Conservation (phyloP, 2,113 vertebrate species). For the Gadus macrocephalus region DNA sequence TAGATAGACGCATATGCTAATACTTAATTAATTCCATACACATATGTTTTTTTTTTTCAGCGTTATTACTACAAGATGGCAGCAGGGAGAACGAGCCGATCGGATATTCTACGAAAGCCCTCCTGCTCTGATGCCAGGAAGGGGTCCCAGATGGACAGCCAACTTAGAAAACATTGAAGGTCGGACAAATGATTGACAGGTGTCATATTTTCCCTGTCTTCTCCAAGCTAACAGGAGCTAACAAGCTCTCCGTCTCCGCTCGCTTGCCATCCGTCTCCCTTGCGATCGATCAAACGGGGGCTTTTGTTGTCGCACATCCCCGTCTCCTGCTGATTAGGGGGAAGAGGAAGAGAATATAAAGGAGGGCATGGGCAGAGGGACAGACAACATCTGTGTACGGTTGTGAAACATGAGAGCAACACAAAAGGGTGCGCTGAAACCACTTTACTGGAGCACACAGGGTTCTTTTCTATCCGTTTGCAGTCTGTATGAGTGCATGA, state of each 20-base stretch:
- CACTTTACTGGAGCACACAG: conserved; percentile 39
- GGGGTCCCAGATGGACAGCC: not conserved
- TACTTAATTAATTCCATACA: no score
- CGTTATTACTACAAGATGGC: no score
- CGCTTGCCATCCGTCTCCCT: conserved; percentile 12
- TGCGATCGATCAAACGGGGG: conserved; percentile 13
- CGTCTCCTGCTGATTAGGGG: no score
- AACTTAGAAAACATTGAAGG: conserved; percentile 12
- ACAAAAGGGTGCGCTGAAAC: conserved; percentile 45
- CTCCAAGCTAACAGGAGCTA: not conserved
- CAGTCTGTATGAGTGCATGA: conserved; percentile 11
- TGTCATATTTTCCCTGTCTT: conserved; percentile 15
- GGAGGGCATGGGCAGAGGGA: no score
- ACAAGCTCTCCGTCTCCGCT: not conserved
- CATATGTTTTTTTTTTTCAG: no score
- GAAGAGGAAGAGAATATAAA: no score
- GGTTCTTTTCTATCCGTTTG: conserved; percentile 30
- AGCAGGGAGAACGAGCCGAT: no score
- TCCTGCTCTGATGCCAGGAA: not conserved
- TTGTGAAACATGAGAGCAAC: conserved; percentile 27
- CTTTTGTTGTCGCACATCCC: no score
- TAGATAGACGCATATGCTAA: no score
- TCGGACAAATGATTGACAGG: conserved; percentile 46
- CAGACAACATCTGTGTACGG: conserved; percentile 3
- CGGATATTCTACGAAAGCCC: no score